phyloP scores from a whole-genome alignment of 1,140 invertebrate species.

The Drosophila watanabei region DNA sequence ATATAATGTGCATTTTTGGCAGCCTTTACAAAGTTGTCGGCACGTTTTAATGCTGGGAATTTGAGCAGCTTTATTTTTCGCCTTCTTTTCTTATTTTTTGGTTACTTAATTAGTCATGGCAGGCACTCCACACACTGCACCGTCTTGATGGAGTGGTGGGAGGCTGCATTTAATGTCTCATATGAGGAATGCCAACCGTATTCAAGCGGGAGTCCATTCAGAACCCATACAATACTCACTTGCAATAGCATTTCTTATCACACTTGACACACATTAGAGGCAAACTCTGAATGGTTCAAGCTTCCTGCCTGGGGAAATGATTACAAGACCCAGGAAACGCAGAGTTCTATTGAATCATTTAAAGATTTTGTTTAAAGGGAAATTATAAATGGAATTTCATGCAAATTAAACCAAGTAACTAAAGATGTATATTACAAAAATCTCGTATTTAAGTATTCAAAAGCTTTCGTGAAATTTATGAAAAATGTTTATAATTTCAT shows the following conservation, averaged over 20 bases:
- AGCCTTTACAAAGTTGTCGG: slow-evolving; percentile 79
- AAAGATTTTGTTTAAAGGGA: too few relatives aligned
- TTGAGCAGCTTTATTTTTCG: slow-evolving; percentile 49
- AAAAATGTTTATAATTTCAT: not conserved
- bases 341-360: not conserved
- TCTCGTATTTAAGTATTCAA: not conserved
- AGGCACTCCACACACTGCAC: slow-evolving; percentile 14
- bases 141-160: slow-evolving; percentile 1
- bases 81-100: slow-evolving; percentile 56
- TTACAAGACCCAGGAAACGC: slow-evolving; percentile 20
- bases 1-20: slow-evolving; percentile 49
- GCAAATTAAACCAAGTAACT: not conserved
- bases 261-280: slow-evolving; percentile 69
- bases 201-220: slow-evolving; percentile 9
- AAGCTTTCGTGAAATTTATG: not conserved
- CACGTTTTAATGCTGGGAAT: slow-evolving; percentile 73
- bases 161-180: not conserved
- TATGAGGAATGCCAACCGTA: slow-evolving; percentile 16
- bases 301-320: slow-evolving; percentile 42
- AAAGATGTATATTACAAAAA: not conserved
- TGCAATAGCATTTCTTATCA: slow-evolving; percentile 54
- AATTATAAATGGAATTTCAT: not conserved
- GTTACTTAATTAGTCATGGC: slow-evolving; percentile 79
- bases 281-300: slow-evolving; percentile 16
- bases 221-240: slow-evolving; percentile 8